Evolutionary conservation across 2,888 invertebrate species (phyloP), one percentile per base, ranked within the genome.

Genomic region (Rhingia campestris): DNA sequence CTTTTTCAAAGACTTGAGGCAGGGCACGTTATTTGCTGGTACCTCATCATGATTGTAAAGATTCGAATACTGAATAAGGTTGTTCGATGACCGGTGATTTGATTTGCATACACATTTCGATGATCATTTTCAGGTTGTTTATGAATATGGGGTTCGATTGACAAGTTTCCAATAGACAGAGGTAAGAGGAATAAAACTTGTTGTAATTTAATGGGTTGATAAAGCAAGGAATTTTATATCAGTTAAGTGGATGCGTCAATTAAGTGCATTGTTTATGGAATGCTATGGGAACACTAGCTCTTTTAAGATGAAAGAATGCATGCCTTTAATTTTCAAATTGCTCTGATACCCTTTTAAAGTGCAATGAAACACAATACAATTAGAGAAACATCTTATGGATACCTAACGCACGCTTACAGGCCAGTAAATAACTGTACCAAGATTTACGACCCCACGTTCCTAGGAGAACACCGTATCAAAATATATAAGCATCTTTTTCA

Each of bases 111-210:
- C 32, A 39, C 14, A 64, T 75, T 64, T 41, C 4, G 14, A 39
- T 76, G 66, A 41, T 75, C 54, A 66, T 76, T 63, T 53, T 70
- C 61, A 51, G 35, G 69, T 69, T 70, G 51, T 58, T 58, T 64
- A 75, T 81, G n/a, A 35, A 12, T 51, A 43, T 64, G 4, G 9
- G 47, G 7, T 37, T 32, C 6, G 64, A 37, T 47, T 75, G 39
- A 59, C 14, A 41, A 35, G 58, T 53, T 53, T 70, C 22, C 64
- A 67, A 54, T 61, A 47, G 37, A 6, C 54, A 10, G 14, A 59
- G 45, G 61, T 54, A 30, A 22, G 67, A 22, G 67, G 61, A 41
- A 74, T 51, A 41, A 22, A 35, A 49, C 47, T 64, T 43, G 39
- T 33, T 33, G 41, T 70, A 58, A 75, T 69, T 74, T 63, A 67